Evolutionary conservation across 2,113 vertebrate species (phyloP), one percentile per base, ranked within the genome.

Genomic region (Chascanopsetta lugubris): DNA sequence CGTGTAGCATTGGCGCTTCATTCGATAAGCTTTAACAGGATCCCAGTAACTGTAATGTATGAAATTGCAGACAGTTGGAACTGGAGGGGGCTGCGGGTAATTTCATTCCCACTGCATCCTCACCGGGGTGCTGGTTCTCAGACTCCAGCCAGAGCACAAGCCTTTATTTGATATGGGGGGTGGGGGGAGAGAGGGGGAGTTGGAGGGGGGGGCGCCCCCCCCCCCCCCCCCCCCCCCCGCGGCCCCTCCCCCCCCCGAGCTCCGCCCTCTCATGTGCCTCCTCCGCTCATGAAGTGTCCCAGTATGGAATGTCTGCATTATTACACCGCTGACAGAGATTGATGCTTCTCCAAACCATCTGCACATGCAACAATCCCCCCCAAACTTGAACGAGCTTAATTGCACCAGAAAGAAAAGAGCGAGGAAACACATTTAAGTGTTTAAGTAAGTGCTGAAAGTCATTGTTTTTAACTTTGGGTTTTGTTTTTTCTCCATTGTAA

Each of bases 141-240:
- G 75, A 76, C 86, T 77, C 67, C 49, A 83, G 78, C 72, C 72
- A 64, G 58, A 87, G 85, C 86, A 86, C 82, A 80, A 65, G 74
- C 79, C 72, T 89, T 92, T 85, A 92, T 92, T 92, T 89, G 80
- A 92, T 92, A 92, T 90, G 77, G 67, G 82, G 73, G 34, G n/a
- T n/a, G n/a, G n/a, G n/a, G n/a, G n/a, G n/a, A n/a, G n/a, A n/a
- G n/a, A n/a, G n/a, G n/a, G n/a, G n/a, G n/a, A n/a, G n/a, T n/a
- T n/a, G n/a, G n/a, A n/a, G n/a, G n/a, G n/a, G n/a, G n/a, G n/a
- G n/a, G n/a, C n/a, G n/a, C n/a, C n/a, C n/a, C n/a, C n/a, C n/a
- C n/a, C n/a, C n/a, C n/a, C n/a, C n/a, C n/a, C n/a, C n/a, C n/a
- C n/a, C n/a, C n/a, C n/a, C n/a, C n/a, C n/a, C n/a, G n/a, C n/a